Evolutionary conservation across 2,797 vertebrate genomes (phyloP).

Genomic region (Gymnocypris eckloni): DNA sequence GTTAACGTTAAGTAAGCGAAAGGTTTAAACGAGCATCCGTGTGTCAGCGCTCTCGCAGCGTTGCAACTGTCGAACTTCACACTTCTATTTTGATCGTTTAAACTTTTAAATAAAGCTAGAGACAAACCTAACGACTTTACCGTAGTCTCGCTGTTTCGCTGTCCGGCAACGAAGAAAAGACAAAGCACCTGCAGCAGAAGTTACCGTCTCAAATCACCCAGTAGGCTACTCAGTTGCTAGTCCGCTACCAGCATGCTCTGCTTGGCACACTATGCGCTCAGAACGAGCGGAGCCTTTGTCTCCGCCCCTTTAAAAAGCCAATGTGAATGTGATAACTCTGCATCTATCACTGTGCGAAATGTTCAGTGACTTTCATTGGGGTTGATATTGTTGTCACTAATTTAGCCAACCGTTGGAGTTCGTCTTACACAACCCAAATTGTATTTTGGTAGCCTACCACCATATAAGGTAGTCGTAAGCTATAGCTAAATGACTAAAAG

Average conservation of each 20-base stretch:
- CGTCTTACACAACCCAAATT: not conserved
- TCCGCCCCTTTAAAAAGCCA: conserved; percentile 1
- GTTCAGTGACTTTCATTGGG: not conserved
- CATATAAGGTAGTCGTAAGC: not conserved
- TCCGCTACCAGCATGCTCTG: not conserved
- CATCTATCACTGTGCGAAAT: not conserved
- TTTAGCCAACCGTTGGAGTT: not conserved
- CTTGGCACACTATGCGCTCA: not conserved
- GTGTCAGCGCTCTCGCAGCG: not conserved
- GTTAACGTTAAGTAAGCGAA: not conserved
- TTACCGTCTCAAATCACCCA: not conserved
- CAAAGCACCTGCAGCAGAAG: not conserved
- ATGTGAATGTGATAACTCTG: not conserved
- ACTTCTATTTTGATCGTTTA: not conserved
- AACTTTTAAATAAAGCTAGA: not conserved
- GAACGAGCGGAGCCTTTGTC: conserved; percentile 18
- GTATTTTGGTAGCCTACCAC: not conserved
- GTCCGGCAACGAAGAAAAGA: not conserved
- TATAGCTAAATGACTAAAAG: too few relatives aligned
- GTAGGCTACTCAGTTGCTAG: not conserved
- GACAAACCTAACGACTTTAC: conserved; percentile 5
- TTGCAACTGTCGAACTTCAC: conserved; percentile 2
- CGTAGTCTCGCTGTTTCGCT: not conserved
- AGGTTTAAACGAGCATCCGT: not conserved
- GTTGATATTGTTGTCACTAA: not conserved